Evolutionary conservation across 2,888 invertebrate species (phyloP), one percentile per base, ranked within the genome.

Genomic region (Junonia oenone): DNA sequence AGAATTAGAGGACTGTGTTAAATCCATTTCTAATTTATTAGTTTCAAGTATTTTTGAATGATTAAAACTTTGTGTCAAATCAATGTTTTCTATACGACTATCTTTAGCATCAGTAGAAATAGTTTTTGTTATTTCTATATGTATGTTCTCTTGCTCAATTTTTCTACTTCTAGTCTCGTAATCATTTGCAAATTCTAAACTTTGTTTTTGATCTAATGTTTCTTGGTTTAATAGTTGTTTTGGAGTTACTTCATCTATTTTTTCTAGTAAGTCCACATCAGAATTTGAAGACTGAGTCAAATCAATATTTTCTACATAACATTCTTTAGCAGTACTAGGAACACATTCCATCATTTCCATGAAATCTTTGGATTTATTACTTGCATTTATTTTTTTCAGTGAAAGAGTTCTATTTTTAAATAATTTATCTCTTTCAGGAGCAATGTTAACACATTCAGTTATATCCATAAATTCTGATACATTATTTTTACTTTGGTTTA

Each of bases 301-400:
- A 59, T 80, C 72, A 54, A 79, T 72, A 53, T 71, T 68, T 45
- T 68, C 60, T 37, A 65, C 31, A 47, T 58, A 55, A 40, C 27
- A 27, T 56, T 50, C 61, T 62, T 60, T 73, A 68, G 69, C 70
- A 26, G 55, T 63, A n/a, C 54, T 63, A 5, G 61, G 56, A 49
- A 81, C 69, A 75, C 86, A 86, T 47, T 81, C 70, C 52, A 86
- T 84, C 0, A 84, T 73, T 64, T 87, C 85, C 83, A 87, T 83
- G 51, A 75, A 71, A 68, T 86, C 81, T 72, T 81, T 68, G 2
- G 76, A 75, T 61, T 62, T 76, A 50, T 71, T 73, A 63, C 68
- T 78, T 5, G 75, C 17, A 64, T 78, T 63, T 29, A 31, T 57
- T 37, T 55, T 68, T 62, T 73, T 19, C n/a, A 4, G 67, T 29